A percentile compares a stretch with the other conserved stretches of the same genome.
phyloP scores from a whole-genome alignment of 2,797 vertebrate genomes.

The Melanotaenia pygmaea region DNA sequence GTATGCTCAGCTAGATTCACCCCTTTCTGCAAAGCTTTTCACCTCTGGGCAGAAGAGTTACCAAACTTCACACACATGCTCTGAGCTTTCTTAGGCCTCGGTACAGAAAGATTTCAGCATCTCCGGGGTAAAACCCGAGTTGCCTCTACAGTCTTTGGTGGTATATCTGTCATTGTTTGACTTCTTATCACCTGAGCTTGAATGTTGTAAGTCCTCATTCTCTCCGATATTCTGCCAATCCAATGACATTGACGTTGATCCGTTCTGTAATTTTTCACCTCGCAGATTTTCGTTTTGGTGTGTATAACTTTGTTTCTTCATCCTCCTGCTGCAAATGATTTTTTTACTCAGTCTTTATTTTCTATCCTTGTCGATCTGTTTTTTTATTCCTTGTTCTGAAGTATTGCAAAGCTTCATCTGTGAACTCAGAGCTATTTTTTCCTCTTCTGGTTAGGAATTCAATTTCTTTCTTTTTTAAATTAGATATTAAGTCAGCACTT shows the following conservation, averaged over 20 bases:
- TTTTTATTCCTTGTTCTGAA: slow-evolving; percentile 42
- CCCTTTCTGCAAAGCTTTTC: neutral
- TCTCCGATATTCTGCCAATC: neutral
- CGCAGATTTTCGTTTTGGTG: neutral
- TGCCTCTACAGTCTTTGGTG: neutral
- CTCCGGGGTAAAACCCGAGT: neutral
- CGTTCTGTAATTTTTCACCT: neutral
- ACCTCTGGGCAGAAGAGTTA: neutral
- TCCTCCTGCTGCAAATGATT: slow-evolving; percentile 14
- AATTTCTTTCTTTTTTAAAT: slow-evolving; percentile 63
- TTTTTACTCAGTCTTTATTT: neutral
- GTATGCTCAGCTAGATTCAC: neutral
- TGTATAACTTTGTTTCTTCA: slow-evolving; percentile 8
- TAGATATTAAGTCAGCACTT: slow-evolving; percentile 66
- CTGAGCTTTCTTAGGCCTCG: neutral
- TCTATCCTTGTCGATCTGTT: neutral
- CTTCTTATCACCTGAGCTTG: slow-evolving; percentile 3
- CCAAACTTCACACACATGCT: neutral
- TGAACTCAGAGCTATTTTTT: slow-evolving; percentile 50
- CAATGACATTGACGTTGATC: neutral
- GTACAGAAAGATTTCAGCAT: neutral
- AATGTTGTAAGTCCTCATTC: neutral
- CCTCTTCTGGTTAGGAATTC: slow-evolving; percentile 48
- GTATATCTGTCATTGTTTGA: neutral
- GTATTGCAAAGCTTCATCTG: slow-evolving; percentile 57